Evolutionary conservation across 2,888 invertebrate species (phyloP).

Genomic region (Drosophila stalkeri): DNA sequence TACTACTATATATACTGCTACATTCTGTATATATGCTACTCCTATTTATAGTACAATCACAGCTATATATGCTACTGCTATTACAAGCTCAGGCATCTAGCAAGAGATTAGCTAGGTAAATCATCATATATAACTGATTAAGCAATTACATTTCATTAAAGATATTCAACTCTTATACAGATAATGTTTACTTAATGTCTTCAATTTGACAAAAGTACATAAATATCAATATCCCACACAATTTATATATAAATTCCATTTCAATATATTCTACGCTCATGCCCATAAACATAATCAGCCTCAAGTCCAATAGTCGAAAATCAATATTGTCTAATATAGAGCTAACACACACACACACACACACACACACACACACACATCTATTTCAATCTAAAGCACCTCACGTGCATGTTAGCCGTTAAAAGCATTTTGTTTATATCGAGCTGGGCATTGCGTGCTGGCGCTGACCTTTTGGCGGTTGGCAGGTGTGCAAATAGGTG

Average conservation of each 20-base stretch:
- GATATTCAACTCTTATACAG: neutral
- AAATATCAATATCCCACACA: neutral
- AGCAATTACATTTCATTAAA: neutral
- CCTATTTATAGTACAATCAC: neutral
- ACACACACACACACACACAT: constrained; percentile 2
- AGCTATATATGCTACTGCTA: neutral
- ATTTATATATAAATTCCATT: neutral
- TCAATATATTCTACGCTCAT: neutral
- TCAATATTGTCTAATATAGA: constrained; percentile 7
- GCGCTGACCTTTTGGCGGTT: constrained; percentile 54
- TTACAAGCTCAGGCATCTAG: too few relatives aligned
- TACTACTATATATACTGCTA: neutral
- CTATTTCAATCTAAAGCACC: constrained; percentile 1
- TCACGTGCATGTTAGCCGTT: constrained; percentile 44
- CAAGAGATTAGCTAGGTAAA: neutral
- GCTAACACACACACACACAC: neutral
- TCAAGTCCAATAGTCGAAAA: neutral
- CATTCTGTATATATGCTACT: neutral
- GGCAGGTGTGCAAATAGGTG: constrained; percentile 35
- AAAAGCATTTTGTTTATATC: constrained; percentile 52
- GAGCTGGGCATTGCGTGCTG: constrained; percentile 50
- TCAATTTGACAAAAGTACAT: neutral
- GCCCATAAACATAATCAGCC: constrained; percentile 6
- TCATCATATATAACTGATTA: neutral
- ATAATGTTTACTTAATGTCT: neutral